Conservation (phyloP, 2,113 vertebrate species). For the Corvus cornix region DNA sequence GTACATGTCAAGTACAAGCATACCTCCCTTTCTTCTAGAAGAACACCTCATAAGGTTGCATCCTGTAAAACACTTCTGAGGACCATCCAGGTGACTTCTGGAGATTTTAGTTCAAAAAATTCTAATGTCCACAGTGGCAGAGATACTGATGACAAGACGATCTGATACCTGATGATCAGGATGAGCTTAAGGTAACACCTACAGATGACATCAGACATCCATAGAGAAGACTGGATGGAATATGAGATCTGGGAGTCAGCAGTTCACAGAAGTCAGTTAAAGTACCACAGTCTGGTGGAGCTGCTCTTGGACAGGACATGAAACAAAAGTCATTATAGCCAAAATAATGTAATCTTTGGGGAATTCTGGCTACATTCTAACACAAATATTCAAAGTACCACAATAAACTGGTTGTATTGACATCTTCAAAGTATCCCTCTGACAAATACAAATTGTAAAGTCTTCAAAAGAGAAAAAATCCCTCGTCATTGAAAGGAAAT, state of each 20-base stretch:
- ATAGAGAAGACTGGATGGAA: not conserved
- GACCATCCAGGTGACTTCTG: not conserved
- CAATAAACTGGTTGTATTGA: not conserved
- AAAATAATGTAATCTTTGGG: not conserved
- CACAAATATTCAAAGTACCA: not conserved
- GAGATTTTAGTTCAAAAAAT: not conserved
- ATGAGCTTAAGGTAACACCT: not conserved
- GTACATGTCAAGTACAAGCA: not conserved
- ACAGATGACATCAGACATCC: not conserved
- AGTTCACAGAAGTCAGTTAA: not conserved
- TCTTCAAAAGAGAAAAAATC: not conserved
- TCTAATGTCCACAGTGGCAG: not conserved
- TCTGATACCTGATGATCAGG: not conserved
- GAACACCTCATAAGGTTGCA: not conserved
- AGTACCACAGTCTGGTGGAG: not conserved
- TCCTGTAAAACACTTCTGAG: not conserved
- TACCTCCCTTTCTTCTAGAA: not conserved
- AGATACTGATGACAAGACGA: not conserved
- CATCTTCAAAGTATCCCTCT: not conserved
- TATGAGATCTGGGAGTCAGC: not conserved
- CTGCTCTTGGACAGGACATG: not conserved
- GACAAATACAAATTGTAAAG: not conserved
- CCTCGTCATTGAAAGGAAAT: not conserved
- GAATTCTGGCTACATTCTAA: not conserved
- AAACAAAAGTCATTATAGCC: not conserved